A percentile compares a stretch with the other conserved stretches of the same genome.
phyloP scores from a whole-genome alignment of 1,140 invertebrate species.

The Trichonephila inaurata region DNA sequence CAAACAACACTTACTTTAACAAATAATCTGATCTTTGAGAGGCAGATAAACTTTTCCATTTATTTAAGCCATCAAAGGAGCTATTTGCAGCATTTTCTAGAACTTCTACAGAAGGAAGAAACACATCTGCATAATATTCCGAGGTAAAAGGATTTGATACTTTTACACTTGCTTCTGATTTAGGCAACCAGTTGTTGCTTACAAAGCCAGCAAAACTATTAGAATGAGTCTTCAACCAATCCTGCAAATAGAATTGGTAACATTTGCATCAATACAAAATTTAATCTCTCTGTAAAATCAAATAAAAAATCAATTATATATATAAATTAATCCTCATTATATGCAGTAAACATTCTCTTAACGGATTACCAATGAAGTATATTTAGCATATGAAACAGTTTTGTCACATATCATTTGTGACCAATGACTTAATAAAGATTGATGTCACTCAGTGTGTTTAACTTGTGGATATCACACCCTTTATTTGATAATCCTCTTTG shows the following conservation, averaged over 20 bases:
- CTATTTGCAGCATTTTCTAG: background rate
- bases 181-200: background rate
- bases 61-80: background rate
- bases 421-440: no score
- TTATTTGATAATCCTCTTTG: no score
- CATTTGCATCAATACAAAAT: no score
- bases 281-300: no score
- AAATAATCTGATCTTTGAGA: background rate
- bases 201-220: slow-evolving; percentile 16
- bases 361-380: no score
- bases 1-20: background rate
- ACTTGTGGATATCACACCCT: no score
- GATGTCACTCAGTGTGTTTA: no score
- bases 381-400: no score
- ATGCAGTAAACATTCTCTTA: background rate
- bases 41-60: background rate
- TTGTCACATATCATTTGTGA: no score
- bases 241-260: slow-evolving; percentile 5
- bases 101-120: background rate
- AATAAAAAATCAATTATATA: no score
- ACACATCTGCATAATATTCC: background rate
- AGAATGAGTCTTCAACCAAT: slow-evolving; percentile 33
- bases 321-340: no score
- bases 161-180: background rate
- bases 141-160: background rate